phyloP scores from a whole-genome alignment of 2,113 vertebrate genomes.

The Pachypanchax playfairii region DNA sequence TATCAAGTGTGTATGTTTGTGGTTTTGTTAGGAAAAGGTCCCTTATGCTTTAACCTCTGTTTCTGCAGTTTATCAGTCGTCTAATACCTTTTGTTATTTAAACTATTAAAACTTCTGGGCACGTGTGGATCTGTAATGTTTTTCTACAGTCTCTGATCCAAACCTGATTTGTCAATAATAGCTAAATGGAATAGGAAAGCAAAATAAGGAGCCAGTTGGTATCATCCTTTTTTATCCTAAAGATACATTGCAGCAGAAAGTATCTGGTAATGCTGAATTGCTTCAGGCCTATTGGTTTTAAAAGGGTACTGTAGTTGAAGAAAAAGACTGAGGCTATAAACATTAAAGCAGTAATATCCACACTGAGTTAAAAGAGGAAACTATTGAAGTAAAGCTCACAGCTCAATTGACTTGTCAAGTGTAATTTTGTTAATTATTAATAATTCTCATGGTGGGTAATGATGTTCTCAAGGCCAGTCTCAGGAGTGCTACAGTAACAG shows the following conservation, averaged over 20 bases:
- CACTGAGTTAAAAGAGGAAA: not conserved
- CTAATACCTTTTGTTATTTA: too few species aligned
- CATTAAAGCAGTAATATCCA: constrained; percentile 8
- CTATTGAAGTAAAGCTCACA: not conserved
- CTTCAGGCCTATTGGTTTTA: not conserved
- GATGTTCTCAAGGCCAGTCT: not conserved
- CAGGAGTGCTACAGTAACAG: not conserved
- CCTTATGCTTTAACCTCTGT: too few species aligned
- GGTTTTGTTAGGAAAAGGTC: too few species aligned
- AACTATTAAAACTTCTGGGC: constrained; percentile 26
- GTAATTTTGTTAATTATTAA: constrained; percentile 21
- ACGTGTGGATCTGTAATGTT: too few species aligned
- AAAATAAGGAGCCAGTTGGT: constrained; percentile 12
- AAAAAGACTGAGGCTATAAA: not conserved
- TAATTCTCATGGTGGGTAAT: constrained; percentile 29
- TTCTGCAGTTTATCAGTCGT: too few species aligned
- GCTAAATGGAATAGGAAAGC: constrained; percentile 50
- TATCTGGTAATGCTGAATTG: not conserved
- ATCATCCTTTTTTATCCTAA: not conserved
- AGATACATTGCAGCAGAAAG: not conserved
- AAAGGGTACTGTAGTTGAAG: not conserved
- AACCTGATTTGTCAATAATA: constrained; percentile 43
- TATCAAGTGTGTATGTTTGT: too few species aligned
- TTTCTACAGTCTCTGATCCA: not conserved
- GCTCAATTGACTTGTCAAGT: constrained; percentile 35